These are phyloP conservation scores for Hypsibius dujardini DNA, from an alignment of 1,140 invertebrate species.

Conservation along the genomic window DNA sequence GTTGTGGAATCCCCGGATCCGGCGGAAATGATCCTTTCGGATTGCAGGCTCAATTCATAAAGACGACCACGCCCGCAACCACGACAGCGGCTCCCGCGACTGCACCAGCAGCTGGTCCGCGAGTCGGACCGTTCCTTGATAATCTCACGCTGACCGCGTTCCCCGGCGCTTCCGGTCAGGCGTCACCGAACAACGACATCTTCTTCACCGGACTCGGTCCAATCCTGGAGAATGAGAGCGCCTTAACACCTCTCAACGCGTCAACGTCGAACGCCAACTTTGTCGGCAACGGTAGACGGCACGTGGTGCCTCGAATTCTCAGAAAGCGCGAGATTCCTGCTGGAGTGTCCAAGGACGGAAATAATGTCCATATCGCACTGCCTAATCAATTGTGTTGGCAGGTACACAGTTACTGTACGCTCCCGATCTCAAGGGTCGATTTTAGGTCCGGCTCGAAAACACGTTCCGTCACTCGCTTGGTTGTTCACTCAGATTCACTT, in stretches of 20 bases:
- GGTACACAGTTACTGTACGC: neutral
- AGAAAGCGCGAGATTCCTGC: neutral
- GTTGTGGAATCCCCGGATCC: neutral
- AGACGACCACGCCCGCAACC: neutral
- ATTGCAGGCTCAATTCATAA: neutral
- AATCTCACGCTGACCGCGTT: neutral
- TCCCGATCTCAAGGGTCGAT: neutral
- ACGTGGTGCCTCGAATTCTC: neutral
- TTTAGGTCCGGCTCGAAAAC: neutral
- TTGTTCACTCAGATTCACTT: too few species aligned
- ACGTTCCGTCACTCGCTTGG: too few species aligned
- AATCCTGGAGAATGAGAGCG: neutral
- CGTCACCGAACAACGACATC: neutral
- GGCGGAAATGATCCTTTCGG: neutral
- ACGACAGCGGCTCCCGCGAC: neutral
- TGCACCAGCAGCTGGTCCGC: neutral
- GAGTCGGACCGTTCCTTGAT: neutral
- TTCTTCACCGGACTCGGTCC: neutral
- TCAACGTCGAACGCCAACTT: neutral
- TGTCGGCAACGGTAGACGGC: neutral
- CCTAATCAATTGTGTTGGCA: slow-evolving; percentile 4
- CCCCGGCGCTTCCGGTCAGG: neutral
- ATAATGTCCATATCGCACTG: neutral
- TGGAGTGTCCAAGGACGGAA: neutral
- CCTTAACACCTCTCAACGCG: neutral